Conservation (phyloP, 2,888 invertebrate species). For the Tachina grossa region DNA sequence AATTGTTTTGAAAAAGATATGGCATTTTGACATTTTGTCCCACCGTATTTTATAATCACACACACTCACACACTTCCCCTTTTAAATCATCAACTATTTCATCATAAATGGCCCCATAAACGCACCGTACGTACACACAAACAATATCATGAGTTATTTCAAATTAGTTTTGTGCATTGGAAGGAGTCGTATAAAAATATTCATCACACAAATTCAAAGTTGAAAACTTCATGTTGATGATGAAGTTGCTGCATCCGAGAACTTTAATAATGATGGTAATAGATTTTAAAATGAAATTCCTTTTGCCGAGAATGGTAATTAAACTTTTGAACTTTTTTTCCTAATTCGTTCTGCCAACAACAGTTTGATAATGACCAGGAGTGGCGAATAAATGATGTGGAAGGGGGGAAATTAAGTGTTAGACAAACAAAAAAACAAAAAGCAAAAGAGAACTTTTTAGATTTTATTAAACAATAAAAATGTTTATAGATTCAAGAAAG, state of each 20-base stretch:
- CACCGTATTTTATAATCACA: neutral
- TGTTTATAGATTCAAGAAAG: constrained; percentile 37
- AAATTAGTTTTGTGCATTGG: constrained; percentile 22
- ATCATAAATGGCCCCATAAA: constrained; percentile 23
- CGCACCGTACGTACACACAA: neutral
- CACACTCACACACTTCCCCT: neutral
- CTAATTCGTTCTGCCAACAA: constrained; percentile 8
- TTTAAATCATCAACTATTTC: neutral
- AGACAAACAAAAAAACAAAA: constrained; percentile 42
- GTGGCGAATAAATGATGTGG: neutral
- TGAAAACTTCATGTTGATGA: constrained; percentile 12
- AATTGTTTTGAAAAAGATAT: too few relatives aligned
- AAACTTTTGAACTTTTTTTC: constrained; percentile 78
- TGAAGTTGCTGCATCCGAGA: constrained; percentile 13
- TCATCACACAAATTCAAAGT: neutral
- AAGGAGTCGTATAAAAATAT: constrained; percentile 7
- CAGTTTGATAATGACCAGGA: constrained; percentile 45
- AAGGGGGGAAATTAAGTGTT: constrained; percentile 47
- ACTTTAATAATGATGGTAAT: constrained; percentile 53
- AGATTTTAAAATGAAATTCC: constrained; percentile 69
- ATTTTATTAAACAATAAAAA: constrained; percentile 54
- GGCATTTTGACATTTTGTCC: neutral
- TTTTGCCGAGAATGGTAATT: constrained; percentile 77
- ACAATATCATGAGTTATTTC: constrained; percentile 11
- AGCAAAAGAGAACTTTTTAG: constrained; percentile 20